Evolutionary conservation across 2,797 vertebrate genomes (phyloP).

Genomic region (Tapera naevia): DNA sequence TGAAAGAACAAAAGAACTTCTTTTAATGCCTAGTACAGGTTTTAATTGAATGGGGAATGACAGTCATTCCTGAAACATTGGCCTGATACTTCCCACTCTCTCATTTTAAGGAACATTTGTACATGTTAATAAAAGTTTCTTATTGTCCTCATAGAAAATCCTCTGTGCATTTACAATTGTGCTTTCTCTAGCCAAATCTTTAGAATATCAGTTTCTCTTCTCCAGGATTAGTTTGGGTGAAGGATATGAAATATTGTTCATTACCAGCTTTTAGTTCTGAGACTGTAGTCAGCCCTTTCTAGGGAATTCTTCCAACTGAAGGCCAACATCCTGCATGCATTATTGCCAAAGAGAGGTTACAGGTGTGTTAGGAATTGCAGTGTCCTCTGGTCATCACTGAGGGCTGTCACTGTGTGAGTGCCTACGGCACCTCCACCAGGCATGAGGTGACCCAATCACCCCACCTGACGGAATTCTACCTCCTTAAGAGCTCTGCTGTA

Average conservation of each 20-base stretch:
- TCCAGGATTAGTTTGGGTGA: not conserved
- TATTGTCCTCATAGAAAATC: not conserved
- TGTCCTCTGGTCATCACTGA: not conserved
- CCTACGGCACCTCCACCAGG: not conserved
- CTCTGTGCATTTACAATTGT: not conserved
- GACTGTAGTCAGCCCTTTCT: not conserved
- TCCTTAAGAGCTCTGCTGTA: too few species aligned
- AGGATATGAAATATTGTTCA: not conserved
- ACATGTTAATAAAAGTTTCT: not conserved
- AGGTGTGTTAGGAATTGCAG: not conserved
- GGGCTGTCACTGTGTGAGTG: not conserved
- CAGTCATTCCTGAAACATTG: not conserved
- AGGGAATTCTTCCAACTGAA: not conserved
- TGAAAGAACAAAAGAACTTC: not conserved
- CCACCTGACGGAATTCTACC: too few species aligned
- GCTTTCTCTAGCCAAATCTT: not conserved
- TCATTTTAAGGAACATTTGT: not conserved
- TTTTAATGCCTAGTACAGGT: not conserved
- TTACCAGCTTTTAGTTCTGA: not conserved
- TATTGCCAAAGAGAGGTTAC: not conserved
- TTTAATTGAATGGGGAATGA: not conserved
- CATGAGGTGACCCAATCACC: not conserved
- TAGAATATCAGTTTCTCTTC: not conserved
- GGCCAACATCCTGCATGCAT: not conserved
- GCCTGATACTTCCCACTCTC: not conserved